Evolutionary conservation across 2,113 vertebrate species (phyloP), one percentile per base, ranked within the genome.

Genomic region (Xyrauchen texanus): DNA sequence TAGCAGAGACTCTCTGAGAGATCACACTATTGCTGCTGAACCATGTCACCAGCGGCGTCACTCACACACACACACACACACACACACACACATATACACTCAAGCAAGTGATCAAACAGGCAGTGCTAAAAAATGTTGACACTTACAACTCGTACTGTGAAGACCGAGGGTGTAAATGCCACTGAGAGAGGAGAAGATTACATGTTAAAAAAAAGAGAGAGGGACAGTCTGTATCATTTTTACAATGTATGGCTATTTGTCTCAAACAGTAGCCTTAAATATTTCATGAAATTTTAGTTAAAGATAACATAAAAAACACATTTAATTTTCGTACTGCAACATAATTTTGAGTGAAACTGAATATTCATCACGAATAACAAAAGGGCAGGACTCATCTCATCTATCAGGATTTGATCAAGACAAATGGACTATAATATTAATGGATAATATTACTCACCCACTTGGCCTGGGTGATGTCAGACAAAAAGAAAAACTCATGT

Each of bases 21-120:
- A 69, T 73, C 72, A 70, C 75, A 78, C 11, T 82, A 75, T 68
- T 70, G 60, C 78, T n/a, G 63, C 64, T 79, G 81, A 81, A 78
- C 75, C 70, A 78, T 67, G 74, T 82, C 76, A 67, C 75, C 57
- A 55, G 68, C 66, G 45, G 79, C 12, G 8, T 45, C 57, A 65
- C 74, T 55, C 49, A 61, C 78, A 77, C 73, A 34, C 21, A 34
- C 1, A 34, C 21, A 34, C 3, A 34, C 61, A 47, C 16, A 68
- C 68, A 61, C 78, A 77, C 73, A 34, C 21, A 34, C 1, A 34
- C 21, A 34, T 34, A 34, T 62, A 47, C 16, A 68, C 68, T 76
- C 74, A 45, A 67, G 46, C 12, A 65, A 83, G 53, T 67, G 57
- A 78, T 84, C 83, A 81, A 78, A 80, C 71, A 52, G 60, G 68